These are phyloP conservation scores for Acrocyrtus sp. DNA, from an alignment of 2,888 invertebrate species.

Conservation along the genomic window DNA sequence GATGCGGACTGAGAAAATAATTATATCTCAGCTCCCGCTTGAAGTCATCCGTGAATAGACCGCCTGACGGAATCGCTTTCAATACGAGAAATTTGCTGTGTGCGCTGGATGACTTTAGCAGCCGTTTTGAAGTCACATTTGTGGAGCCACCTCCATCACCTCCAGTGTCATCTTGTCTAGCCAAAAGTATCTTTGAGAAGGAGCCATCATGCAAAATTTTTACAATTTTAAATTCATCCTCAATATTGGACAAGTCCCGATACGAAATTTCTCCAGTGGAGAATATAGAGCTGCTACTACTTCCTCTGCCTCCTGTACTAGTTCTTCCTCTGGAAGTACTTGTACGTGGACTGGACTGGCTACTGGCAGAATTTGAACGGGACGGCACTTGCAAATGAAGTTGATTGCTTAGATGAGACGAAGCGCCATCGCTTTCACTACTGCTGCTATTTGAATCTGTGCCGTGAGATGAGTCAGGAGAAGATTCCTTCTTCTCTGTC, in stretches of 20 bases:
- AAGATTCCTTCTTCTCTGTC: constrained; percentile 16
- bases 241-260: constrained; percentile 25
- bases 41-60: constrained; percentile 73
- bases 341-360: constrained; percentile 28
- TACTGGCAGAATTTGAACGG: constrained; percentile 2
- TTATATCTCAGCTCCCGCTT: constrained; percentile 81
- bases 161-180: constrained; percentile 70
- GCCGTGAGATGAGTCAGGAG: constrained; percentile 5
- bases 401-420: not conserved
- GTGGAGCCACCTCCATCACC: not conserved
- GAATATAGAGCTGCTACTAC: constrained; percentile 26
- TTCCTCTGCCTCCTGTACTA: not conserved
- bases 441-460: not conserved
- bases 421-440: not conserved
- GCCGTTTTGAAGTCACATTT: not conserved
- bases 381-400: constrained; percentile 12
- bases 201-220: constrained; percentile 76
- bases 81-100: constrained; percentile 69
- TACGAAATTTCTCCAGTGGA: constrained; percentile 28
- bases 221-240: constrained; percentile 73
- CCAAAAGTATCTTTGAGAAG: constrained; percentile 75
- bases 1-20: constrained; percentile 80
- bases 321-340: not conserved
- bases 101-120: no score
- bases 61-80: constrained; percentile 74